Conservation (phyloP, 2,797 vertebrate species). For the Sitta carolinensis region DNA sequence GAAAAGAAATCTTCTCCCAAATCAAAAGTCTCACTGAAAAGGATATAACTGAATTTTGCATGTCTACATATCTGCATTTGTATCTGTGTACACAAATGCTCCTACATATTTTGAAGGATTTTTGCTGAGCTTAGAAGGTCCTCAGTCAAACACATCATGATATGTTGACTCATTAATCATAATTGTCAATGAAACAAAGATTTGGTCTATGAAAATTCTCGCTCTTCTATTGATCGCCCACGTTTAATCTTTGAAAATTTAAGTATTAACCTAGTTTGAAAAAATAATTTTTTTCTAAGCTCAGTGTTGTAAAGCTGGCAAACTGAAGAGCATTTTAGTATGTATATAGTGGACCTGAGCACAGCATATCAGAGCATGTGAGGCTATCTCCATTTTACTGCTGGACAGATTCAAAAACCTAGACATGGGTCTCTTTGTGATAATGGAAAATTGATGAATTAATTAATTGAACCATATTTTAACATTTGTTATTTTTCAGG, state of each 20-base stretch:
- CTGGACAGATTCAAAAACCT: neutral
- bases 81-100: neutral
- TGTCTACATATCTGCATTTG: neutral
- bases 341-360: neutral
- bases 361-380: neutral
- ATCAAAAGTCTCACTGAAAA: neutral
- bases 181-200: neutral
- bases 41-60: neutral
- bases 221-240: neutral
- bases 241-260: neutral
- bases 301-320: neutral
- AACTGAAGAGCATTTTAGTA: neutral
- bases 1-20: neutral
- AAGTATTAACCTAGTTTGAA: neutral
- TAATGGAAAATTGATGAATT: neutral
- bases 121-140: neutral
- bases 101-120: neutral
- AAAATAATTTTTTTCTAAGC: neutral
- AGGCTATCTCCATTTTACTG: neutral
- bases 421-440: neutral
- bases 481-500: conserved; percentile 82
- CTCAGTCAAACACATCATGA: neutral
- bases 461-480: neutral
- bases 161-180: neutral
- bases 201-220: neutral